phyloP scores from a whole-genome alignment of 2,888 invertebrate genomes.

The Phengaris alcon region DNA sequence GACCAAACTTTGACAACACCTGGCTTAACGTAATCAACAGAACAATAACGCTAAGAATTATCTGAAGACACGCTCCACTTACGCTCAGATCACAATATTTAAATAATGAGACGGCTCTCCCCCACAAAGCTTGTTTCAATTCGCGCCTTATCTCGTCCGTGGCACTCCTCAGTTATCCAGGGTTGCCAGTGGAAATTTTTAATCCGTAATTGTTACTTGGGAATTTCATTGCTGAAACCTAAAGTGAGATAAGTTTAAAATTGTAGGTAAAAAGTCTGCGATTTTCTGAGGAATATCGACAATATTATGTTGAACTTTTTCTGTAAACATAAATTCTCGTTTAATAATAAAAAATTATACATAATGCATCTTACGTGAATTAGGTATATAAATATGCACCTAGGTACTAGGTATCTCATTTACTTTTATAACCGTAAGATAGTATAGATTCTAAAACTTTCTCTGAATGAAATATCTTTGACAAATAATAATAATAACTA shows the following conservation, averaged over 20 bases:
- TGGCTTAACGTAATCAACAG: constrained; percentile 62
- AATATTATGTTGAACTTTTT: too few species aligned
- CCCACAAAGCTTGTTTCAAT: constrained; percentile 55
- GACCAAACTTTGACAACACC: background rate
- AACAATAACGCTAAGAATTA: constrained; percentile 65
- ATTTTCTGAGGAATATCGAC: too few species aligned
- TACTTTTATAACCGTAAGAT: too few species aligned
- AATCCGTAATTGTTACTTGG: background rate
- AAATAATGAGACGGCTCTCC: constrained; percentile 61
- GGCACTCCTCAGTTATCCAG: constrained; percentile 55
- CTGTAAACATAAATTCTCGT: too few species aligned
- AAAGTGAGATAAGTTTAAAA: too few species aligned
- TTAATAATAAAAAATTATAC: too few species aligned
- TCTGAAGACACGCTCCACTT: constrained; percentile 57
- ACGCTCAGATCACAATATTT: constrained; percentile 72
- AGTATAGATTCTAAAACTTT: too few species aligned
- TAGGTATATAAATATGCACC: too few species aligned
- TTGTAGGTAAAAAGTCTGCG: too few species aligned
- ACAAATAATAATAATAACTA: background rate
- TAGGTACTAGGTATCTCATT: too few species aligned
- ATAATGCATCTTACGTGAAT: too few species aligned
- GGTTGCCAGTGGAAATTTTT: constrained; percentile 19
- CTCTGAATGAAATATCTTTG: background rate
- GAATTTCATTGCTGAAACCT: background rate
- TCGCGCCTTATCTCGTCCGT: constrained; percentile 63